Evolutionary conservation across 2,113 vertebrate species (phyloP), one percentile per base, ranked within the genome.

Genomic region (Arvicanthis niloticus): DNA sequence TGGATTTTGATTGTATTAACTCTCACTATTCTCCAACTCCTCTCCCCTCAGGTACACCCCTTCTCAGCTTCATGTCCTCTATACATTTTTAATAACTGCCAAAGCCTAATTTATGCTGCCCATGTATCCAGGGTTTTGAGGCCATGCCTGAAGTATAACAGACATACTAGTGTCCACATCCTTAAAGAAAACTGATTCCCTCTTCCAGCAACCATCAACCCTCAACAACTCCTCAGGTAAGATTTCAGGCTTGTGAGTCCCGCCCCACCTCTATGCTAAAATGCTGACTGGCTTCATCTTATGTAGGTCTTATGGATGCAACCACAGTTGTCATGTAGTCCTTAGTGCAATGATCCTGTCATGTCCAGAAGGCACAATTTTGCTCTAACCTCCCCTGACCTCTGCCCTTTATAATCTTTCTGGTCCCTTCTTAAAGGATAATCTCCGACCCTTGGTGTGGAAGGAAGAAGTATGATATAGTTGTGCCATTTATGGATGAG

Each of bases 41-140:
- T 7, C n/a, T n/a, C n/a, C n/a, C n/a, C 53, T 60, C 37, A 40
- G 21, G 2, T 56, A 5, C 3, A 40, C 12, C 0, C n/a, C 6
- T 1, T 40, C 12, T 8, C 53, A 82, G 37, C 12, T 60, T 82
- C 2, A 16, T 82, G 56, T 40, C 19, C 37, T 40, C 22, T 82
- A 26, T 60, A 26, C 19, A 7, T n/a, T 40, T 60, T 60, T 60
- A 6, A 62, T 84, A 31, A 31, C 12, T 26, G 2, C 40, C 5
- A 7, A 42, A 42, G 7, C 22, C 13, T 62, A 84, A 42, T 62
- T 62, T 31, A 24, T 62, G 31, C 15, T 40, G 7, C n/a, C 12
- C n/a, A 60, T 62, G 31, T 17, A 62, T 62, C 62, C 13, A 60
- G n/a, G 34, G 21, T 9, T 58, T n/a, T 42, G n/a, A 3, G 58